Conservation (phyloP, 1,140 invertebrate species). For the Trinorchestia longiramus region DNA sequence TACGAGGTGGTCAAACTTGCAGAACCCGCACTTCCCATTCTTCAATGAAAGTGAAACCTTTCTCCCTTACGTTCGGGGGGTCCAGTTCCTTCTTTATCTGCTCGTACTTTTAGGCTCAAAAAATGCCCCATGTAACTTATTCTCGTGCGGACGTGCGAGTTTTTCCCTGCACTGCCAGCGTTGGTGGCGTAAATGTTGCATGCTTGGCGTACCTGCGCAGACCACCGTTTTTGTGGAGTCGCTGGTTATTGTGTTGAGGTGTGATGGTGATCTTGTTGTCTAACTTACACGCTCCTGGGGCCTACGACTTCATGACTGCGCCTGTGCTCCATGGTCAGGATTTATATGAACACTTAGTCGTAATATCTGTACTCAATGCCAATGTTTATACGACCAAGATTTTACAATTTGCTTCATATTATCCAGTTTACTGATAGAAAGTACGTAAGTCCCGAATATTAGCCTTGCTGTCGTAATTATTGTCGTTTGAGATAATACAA, state of each 20-base stretch:
- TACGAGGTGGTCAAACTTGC: background rate
- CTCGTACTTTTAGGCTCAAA: background rate
- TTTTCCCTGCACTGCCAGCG: background rate
- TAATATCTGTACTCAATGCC: no score
- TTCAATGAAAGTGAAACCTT: constrained; percentile 43
- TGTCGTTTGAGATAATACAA: no score
- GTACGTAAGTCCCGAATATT: no score
- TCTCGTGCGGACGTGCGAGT: background rate
- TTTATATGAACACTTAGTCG: background rate
- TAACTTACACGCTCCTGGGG: no score
- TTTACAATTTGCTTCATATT: no score
- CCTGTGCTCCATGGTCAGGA: background rate
- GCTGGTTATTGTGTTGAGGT: background rate
- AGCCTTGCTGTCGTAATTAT: no score
- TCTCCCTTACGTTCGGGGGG: background rate
- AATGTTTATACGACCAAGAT: no score
- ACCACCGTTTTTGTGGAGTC: background rate
- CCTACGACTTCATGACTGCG: background rate
- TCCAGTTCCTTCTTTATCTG: constrained; percentile 5
- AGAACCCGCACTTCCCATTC: constrained; percentile 9
- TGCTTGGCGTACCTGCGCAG: background rate
- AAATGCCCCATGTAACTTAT: background rate
- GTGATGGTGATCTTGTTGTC: background rate
- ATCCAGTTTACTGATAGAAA: no score
- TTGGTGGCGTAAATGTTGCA: background rate